Base-by-base conservation (phyloP, 2,888 invertebrate genomes). In the Cylindroiulus punctatus region DNA sequence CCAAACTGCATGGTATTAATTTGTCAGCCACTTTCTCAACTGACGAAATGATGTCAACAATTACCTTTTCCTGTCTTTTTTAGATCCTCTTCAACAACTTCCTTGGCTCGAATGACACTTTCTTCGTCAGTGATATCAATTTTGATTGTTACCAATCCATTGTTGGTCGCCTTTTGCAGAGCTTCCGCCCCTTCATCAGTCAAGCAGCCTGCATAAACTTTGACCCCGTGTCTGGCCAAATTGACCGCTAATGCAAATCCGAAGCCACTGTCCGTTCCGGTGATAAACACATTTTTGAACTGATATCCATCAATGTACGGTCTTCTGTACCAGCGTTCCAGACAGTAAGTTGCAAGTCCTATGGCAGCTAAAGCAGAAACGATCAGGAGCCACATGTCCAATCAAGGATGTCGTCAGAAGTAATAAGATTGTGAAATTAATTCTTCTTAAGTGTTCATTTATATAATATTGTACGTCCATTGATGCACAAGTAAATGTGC, bases 181-280 rank as follows among this genome's bases (percentile, higher is more conserved):
- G n/a, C 40, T 14, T 32, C 32, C 14, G 30, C 36, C 10, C 83
- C 83, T 3, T 83, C 36, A 8, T 83, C 40, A 0, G 83, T 83
- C 12, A 32, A 83, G 22, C 83, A 83, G 32, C 83, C 83, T 10
- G 83, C 83, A 17, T 83, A 83, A 19, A 83, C 83, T 83, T 44
- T 83, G 83, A 83, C n/a, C 42, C 83, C 83, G 10, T 83, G n/a
- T 10, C 36, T 83, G 36, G n/a, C 83, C 40, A 83, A 22, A n/a
- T 83, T 44, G 32, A 32, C 83, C n/a, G 83, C 83, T 10, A 83
- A 22, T 44, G n/a, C 40, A 42, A 22, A 42, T 42, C 83, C 83
- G 36, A 83, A 83, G 8, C 83, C 83, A 44, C 36, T 83, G 22
- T 83, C 83, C 5, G 36, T 36, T 44, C 83, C 83, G 10, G 83